These are phyloP conservation scores for Galeopsomyia nigrocyanea DNA, from an alignment of 2,888 invertebrate genomes.

Conservation along the genomic window DNA sequence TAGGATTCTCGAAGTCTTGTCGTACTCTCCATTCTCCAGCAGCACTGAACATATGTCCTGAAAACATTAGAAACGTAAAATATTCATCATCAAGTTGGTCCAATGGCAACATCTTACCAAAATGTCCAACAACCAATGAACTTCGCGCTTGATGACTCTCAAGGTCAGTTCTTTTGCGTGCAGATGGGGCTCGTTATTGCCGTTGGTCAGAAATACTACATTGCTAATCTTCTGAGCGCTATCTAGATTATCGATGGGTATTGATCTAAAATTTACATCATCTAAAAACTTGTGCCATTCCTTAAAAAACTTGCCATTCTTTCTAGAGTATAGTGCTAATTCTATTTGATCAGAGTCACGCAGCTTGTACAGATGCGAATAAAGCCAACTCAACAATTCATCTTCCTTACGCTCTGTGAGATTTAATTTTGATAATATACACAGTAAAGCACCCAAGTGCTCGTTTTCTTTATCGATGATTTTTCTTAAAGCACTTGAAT, in stretches of 20 bases:
- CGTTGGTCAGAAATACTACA: conserved; percentile 51
- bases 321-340: conserved; percentile 59
- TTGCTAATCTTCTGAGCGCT: conserved; percentile 53
- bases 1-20: conserved; percentile 55
- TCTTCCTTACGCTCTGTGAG: conserved; percentile 55
- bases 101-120: conserved; percentile 54
- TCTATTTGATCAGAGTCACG: conserved; percentile 55
- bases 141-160: conserved; percentile 53
- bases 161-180: conserved; percentile 57
- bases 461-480: conserved; percentile 51
- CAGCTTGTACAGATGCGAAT: conserved; percentile 54
- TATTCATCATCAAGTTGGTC: conserved; percentile 16
- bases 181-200: conserved; percentile 46
- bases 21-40: conserved; percentile 51
- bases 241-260: conserved; percentile 48
- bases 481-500: conserved; percentile 52
- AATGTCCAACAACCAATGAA: conserved; percentile 63
- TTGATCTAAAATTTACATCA: conserved; percentile 49
- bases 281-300: conserved; percentile 59
- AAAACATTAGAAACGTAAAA: conserved; percentile 9
- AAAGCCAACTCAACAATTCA: conserved; percentile 56
- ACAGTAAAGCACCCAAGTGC: conserved; percentile 52
- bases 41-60: conserved; percentile 60
- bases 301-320: conserved; percentile 55
- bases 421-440: conserved; percentile 60